Evolutionary conservation across 2,888 invertebrate genomes (phyloP).

Genomic region (Rosalia funebris): DNA sequence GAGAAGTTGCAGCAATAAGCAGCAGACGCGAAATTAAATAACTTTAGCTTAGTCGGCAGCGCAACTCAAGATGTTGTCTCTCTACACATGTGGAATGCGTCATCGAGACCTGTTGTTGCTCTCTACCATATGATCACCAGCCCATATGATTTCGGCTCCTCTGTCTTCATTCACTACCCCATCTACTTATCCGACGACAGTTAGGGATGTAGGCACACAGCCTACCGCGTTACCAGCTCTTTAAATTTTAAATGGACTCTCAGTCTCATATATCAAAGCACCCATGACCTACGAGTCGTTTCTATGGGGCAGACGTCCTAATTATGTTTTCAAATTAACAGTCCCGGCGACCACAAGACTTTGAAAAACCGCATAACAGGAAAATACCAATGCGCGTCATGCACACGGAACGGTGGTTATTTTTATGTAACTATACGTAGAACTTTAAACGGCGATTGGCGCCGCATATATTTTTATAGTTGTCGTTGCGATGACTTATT

Average conservation of each 20-base stretch:
- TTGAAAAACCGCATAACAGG: conserved; percentile 13
- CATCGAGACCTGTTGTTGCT: conserved; percentile 43
- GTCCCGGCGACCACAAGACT: conserved; percentile 24
- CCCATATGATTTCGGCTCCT: conserved; percentile 29
- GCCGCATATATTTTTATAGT: conserved; percentile 9
- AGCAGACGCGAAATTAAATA: conserved; percentile 38
- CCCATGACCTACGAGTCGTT: conserved; percentile 44
- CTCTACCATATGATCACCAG: conserved; percentile 28
- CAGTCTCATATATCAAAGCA: conserved; percentile 41
- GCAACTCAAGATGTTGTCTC: conserved; percentile 26
- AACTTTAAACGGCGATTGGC: conserved; percentile 34
- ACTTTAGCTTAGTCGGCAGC: conserved; percentile 33
- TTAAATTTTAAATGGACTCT: conserved; percentile 48
- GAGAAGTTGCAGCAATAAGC: conserved; percentile 41
- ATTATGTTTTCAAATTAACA: conserved; percentile 41
- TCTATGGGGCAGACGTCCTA: conserved; percentile 42
- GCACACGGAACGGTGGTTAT: not conserved
- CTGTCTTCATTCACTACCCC: conserved; percentile 28
- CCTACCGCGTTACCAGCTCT: conserved; percentile 25
- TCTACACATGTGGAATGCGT: conserved; percentile 43
- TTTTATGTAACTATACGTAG: conserved; percentile 33
- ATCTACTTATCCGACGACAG: conserved; percentile 24
- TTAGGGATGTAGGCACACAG: conserved; percentile 22
- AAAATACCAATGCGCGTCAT: not conserved
- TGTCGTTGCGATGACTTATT: not conserved